Percentiles rank a stretch among this genome's conserved stretches.
Evolutionary conservation across 2,888 invertebrate genomes (phyloP).

Genomic region (Eupithecia tripunctaria): DNA sequence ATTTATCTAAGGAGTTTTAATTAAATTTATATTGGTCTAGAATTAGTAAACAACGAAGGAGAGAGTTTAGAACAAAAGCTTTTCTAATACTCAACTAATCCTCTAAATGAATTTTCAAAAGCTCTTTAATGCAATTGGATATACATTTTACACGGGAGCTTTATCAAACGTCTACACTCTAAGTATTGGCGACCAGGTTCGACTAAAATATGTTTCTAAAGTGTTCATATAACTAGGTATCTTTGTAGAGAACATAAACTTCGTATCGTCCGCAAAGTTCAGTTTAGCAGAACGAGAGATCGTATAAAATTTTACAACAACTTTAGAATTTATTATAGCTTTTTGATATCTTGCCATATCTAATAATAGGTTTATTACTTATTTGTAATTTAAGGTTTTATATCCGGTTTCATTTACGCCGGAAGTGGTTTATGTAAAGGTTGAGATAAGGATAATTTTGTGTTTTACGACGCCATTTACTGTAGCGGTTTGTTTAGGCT

Average conservation of each 20-base stretch:
- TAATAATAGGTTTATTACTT: constrained; percentile 76
- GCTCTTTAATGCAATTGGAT: neutral
- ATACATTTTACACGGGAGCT: neutral
- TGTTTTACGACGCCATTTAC: constrained; percentile 30
- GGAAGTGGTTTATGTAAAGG: constrained; percentile 39
- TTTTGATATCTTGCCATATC: constrained; percentile 77
- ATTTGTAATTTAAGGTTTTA: constrained; percentile 69
- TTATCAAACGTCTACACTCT: neutral
- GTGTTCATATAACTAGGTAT: constrained; percentile 2
- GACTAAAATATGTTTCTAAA: neutral
- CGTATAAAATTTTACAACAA: constrained; percentile 81
- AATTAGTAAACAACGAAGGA: constrained; percentile 53
- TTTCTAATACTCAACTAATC: constrained; percentile 1
- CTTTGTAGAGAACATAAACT: constrained; percentile 55
- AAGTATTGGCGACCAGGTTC: neutral
- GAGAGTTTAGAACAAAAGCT: constrained; percentile 53
- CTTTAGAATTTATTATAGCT: constrained; percentile 76
- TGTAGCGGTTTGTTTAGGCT: constrained; percentile 15
- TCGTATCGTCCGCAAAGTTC: constrained; percentile 70
- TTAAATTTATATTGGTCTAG: constrained; percentile 43
- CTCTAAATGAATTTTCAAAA: neutral
- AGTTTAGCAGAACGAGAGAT: constrained; percentile 68
- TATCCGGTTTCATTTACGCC: constrained; percentile 54
- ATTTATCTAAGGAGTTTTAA: constrained; percentile 4
- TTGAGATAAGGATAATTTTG: constrained; percentile 43